Percentiles rank a stretch among this genome's conserved stretches.
Conservation (phyloP, 2,797 vertebrate genomes). For the Ciconia nigra region DNA sequence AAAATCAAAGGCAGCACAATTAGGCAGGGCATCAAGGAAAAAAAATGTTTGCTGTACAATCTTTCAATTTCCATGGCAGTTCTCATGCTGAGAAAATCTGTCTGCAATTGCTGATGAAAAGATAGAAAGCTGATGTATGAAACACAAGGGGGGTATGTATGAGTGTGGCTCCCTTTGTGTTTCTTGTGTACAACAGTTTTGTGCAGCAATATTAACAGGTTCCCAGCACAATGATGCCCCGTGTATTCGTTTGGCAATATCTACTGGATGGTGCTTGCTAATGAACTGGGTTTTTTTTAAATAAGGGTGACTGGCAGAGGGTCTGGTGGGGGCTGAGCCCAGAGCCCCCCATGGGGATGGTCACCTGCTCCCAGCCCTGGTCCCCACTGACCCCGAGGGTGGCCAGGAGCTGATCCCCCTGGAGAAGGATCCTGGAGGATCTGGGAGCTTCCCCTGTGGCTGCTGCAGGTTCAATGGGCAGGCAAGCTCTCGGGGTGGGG, state of each 20-base stretch:
- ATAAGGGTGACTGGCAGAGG: not conserved
- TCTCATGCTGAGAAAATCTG: slow-evolving; percentile 67
- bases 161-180: not conserved
- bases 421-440: not conserved
- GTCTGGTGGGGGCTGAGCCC: not conserved
- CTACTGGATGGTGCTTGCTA: not conserved
- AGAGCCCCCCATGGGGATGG: not conserved
- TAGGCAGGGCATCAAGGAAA: not conserved
- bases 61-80: slow-evolving; percentile 61
- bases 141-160: not conserved
- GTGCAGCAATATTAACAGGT: not conserved
- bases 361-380: not conserved
- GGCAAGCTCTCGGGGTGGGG: fast-evolving
- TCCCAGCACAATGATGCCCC: not conserved
- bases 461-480: no score
- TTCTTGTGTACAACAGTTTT: not conserved
- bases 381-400: fast-evolving
- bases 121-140: slow-evolving; percentile 44
- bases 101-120: slow-evolving; percentile 57
- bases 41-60: slow-evolving; percentile 44
- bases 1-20: slow-evolving; percentile 53
- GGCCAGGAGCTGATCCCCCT: not conserved
- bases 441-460: not conserved
- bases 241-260: fast-evolving
- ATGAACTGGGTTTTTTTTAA: not conserved